phyloP scores from a whole-genome alignment of 2,797 vertebrate genomes.

The Myripristis jacobus region DNA sequence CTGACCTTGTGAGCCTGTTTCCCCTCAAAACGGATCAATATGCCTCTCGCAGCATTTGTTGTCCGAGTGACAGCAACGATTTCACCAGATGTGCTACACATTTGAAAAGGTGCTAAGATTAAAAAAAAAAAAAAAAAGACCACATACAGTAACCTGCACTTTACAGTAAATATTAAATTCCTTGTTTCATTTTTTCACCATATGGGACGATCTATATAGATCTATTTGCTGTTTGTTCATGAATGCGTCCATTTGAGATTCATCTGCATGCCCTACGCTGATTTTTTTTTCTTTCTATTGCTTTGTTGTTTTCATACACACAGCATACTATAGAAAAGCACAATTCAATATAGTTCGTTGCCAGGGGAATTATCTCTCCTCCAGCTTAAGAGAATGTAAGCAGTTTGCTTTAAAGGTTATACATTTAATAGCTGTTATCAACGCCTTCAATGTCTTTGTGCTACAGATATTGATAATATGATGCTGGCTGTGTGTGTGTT shows the following conservation, averaged over 20 bases:
- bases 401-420: constrained; percentile 22
- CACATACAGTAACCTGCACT: too few species aligned
- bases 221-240: background rate
- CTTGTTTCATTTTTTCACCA: too few species aligned
- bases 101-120: constrained; percentile 26
- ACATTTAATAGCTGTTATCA: constrained; percentile 28
- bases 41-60: constrained; percentile 30
- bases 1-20: constrained; percentile 34
- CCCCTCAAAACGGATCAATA: constrained; percentile 49
- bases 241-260: background rate
- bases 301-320: constrained; percentile 17
- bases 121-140: too few species aligned
- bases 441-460: background rate
- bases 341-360: constrained; percentile 13
- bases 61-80: constrained; percentile 15
- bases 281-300: too few species aligned
- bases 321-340: background rate
- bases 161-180: background rate
- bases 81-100: constrained; percentile 11
- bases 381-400: constrained; percentile 15
- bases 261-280: too few species aligned
- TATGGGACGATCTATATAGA: too few species aligned
- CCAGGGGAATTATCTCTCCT: constrained; percentile 7
- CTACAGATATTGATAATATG: constrained; percentile 19
- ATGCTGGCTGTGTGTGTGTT: constrained; percentile 17